These are phyloP conservation scores for Brachionus angularis DNA, from an alignment of 1,140 invertebrate genomes.

Conservation along the genomic window DNA sequence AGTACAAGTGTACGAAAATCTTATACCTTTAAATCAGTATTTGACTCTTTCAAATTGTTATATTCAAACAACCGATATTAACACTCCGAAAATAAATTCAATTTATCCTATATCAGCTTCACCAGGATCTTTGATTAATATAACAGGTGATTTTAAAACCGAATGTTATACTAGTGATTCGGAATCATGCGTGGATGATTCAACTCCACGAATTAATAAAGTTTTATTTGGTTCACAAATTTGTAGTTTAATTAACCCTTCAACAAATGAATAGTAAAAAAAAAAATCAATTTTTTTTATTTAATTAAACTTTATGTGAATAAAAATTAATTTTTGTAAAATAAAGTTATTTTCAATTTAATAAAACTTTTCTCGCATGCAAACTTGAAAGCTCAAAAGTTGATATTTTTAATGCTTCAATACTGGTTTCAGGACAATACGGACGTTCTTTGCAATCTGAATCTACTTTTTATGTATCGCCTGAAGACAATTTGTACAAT, in stretches of 20 bases:
- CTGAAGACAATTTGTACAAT: slow-evolving; percentile 27
- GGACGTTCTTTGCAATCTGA: neutral
- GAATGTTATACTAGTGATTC: slow-evolving; percentile 14
- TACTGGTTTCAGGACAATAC: neutral
- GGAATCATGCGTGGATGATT: neutral
- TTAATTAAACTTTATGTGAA: too few species aligned
- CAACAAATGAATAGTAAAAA: neutral
- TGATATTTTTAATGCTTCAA: slow-evolving; percentile 5
- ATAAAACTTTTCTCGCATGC: neutral
- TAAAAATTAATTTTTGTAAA: too few species aligned
- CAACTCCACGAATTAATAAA: neutral
- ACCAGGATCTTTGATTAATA: slow-evolving; percentile 45
- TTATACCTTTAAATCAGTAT: slow-evolving; percentile 35
- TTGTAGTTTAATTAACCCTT: slow-evolving; percentile 27
- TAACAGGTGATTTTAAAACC: slow-evolving; percentile 45
- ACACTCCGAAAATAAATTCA: slow-evolving; percentile 46
- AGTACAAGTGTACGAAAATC: slow-evolving; percentile 5
- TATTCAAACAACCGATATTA: neutral
- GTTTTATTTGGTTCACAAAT: neutral
- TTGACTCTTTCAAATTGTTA: neutral
- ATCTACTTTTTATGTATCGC: neutral
- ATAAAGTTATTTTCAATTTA: too few species aligned
- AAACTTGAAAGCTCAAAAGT: slow-evolving; percentile 3
- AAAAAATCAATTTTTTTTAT: neutral
- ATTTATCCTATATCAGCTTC: slow-evolving; percentile 45